These are phyloP conservation scores for Cosmia trapezina DNA, from an alignment of 2,888 invertebrate genomes.

Conservation along the genomic window DNA sequence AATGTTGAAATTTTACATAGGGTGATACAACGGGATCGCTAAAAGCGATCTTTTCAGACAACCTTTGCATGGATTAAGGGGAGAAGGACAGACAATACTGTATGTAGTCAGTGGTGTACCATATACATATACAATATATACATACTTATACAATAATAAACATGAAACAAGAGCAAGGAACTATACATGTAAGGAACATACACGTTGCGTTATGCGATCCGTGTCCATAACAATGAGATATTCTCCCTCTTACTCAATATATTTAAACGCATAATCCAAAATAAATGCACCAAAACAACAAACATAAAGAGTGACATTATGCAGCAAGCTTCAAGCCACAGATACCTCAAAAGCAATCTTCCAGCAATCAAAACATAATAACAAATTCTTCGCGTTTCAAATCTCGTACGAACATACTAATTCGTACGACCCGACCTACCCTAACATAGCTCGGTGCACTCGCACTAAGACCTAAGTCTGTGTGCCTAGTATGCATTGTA, in stretches of 20 bases:
- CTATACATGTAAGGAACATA: too few species aligned
- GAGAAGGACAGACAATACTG: too few species aligned
- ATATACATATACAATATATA: too few species aligned
- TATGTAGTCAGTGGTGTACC: too few species aligned
- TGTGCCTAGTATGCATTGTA: constrained; percentile 63
- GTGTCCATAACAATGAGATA: background rate
- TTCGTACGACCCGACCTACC: constrained; percentile 72
- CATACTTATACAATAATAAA: too few species aligned
- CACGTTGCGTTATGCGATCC: background rate
- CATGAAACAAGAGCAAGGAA: too few species aligned
- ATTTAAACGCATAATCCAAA: background rate
- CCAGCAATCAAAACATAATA: constrained; percentile 41
- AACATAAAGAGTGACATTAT: constrained; percentile 18
- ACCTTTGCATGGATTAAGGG: too few species aligned
- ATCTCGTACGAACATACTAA: constrained; percentile 38
- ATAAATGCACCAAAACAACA: background rate
- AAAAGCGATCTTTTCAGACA: too few species aligned
- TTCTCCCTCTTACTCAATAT: background rate
- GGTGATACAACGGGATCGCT: too few species aligned
- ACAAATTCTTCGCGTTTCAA: constrained; percentile 53
- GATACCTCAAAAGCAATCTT: constrained; percentile 24
- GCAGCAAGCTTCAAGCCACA: background rate
- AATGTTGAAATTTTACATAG: too few species aligned
- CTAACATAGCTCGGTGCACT: constrained; percentile 76
- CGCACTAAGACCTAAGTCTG: constrained; percentile 70